Evolutionary conservation across 2,888 invertebrate genomes (phyloP), one percentile per base, ranked within the genome.

Genomic region (Rhagium mordax): DNA sequence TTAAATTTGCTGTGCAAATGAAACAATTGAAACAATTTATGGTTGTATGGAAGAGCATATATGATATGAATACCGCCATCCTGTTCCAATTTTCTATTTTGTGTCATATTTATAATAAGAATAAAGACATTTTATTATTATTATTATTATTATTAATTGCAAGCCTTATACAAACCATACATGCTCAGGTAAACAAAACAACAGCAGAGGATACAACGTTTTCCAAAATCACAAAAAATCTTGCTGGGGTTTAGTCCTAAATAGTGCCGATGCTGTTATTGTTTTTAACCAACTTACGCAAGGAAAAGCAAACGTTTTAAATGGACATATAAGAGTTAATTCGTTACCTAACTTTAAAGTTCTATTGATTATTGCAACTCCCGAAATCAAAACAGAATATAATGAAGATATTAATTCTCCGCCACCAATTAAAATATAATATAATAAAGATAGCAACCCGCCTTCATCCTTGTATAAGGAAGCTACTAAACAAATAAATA

Each of bases 401-500:
- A 75, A 74, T 4, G 79, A 80, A 47, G 79, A 79, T 16, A 67
- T 74, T 3, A 79, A 79, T 27, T 69, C 71, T 18, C 61, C 79
- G 15, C 83, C 80, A 16, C 81, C 83, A 65, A 79, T 83, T 20
- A 83, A 85, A 70, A 81, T 83, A 16, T 83, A 84, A 53, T 81
- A 79, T n/a, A 72, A 82, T 2, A 86, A 88, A 47, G 88, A 89
- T 1, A 64, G 55, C 2, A 90, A 91, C 82, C 90, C 90, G 76
- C 93, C 78, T 15, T 77, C 81, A 7, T 79, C 93, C 4, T 90
- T 93, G 70, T 94, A 94, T 83, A 93, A 93, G 80, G 94, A 94
- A 85, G 94, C 93, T 90, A 94, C 84, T 91, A 94, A 87, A 92
- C 93, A 73, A 61, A 84, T 84, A 64, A 86, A 84, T 51, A 95